Evolutionary conservation across 2,797 vertebrate genomes (phyloP).

Genomic region (Enteromius treurensis): DNA sequence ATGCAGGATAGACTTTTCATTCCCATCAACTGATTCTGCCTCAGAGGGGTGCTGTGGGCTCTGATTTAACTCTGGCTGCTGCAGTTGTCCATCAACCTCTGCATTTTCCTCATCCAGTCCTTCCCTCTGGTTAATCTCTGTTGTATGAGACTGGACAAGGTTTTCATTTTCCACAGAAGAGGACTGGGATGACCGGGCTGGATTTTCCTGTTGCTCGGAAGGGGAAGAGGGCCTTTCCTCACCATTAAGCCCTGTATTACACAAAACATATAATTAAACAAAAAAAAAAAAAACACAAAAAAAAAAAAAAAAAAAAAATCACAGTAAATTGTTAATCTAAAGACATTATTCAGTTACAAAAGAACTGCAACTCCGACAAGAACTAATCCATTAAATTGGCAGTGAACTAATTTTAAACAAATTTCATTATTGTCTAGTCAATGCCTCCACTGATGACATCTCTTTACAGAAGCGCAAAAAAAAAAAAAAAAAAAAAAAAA

Average conservation of each 20-base stretch:
- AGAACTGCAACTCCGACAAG: background rate
- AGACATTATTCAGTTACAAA: background rate
- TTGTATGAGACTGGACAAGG: constrained; percentile 58
- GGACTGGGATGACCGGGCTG: constrained; percentile 65
- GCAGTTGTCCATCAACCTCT: constrained; percentile 71
- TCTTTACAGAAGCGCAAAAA: background rate
- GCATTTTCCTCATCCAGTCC: constrained; percentile 69
- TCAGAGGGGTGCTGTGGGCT: constrained; percentile 56
- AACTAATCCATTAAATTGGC: background rate
- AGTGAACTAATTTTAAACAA: background rate
- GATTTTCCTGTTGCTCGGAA: constrained; percentile 74
- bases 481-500: background rate
- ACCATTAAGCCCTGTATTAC: constrained; percentile 81
- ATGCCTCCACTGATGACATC: background rate
- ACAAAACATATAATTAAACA: constrained; percentile 5
- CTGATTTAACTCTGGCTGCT: constrained; percentile 57
- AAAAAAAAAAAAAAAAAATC: background rate
- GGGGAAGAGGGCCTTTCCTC: constrained; percentile 78
- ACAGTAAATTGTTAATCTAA: background rate
- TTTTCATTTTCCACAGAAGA: constrained; percentile 66
- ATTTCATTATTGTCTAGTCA: background rate
- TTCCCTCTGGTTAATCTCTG: constrained; percentile 65
- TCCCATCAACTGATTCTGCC: constrained; percentile 67
- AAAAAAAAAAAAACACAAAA: background rate
- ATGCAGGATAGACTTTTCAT: constrained; percentile 74